A percentile compares a stretch with the other conserved stretches of the same genome.
These are phyloP conservation scores for Equus przewalskii DNA, from an alignment of 2,113 vertebrate species.

Conservation along the genomic window DNA sequence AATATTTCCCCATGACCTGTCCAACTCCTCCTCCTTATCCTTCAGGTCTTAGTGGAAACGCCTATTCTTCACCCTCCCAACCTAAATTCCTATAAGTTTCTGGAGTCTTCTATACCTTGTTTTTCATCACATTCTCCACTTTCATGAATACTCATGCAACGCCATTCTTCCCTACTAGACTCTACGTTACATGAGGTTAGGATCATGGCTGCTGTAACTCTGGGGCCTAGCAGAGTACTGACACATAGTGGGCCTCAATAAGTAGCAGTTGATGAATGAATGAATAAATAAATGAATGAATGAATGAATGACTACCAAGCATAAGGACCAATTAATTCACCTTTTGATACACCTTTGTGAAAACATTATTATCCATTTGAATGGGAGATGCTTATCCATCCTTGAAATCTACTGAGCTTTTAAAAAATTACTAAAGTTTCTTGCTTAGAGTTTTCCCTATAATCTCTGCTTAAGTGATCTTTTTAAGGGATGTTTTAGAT, in stretches of 20 bases:
- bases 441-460: constrained; percentile 55
- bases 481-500: constrained; percentile 68
- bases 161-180: background rate
- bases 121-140: background rate
- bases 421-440: constrained; percentile 52
- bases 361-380: constrained; percentile 42
- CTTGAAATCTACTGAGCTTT: constrained; percentile 70
- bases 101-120: background rate
- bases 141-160: background rate
- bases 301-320: background rate
- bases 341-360: constrained; percentile 39
- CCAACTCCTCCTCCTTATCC: background rate
- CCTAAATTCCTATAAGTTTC: background rate
- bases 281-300: constrained; percentile 15
- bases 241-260: background rate
- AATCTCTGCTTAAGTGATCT: constrained; percentile 51
- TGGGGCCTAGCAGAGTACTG: background rate
- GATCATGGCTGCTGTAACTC: background rate
- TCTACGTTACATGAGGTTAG: background rate
- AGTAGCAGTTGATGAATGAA: constrained; percentile 30
- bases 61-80: background rate
- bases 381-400: constrained; percentile 30
- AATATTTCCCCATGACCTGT: background rate
- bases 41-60: constrained; percentile 8
- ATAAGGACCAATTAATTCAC: constrained; percentile 36